Evolutionary conservation across 1,140 invertebrate species (phyloP).

Genomic region (Listronotus oregonensis): DNA sequence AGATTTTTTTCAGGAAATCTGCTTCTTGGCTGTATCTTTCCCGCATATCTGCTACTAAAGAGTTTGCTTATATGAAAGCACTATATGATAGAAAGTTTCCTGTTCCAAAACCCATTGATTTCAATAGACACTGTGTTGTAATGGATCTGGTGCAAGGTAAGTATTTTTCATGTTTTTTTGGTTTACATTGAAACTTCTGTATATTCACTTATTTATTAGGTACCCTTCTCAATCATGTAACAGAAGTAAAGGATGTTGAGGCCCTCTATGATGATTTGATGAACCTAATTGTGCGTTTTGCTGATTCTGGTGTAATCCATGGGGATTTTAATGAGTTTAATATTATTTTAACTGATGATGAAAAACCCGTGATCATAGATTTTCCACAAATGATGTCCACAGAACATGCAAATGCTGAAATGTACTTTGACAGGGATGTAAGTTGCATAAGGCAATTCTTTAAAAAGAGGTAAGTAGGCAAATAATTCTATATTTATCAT

Average conservation of each 20-base stretch:
- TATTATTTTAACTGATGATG: conserved; percentile 84
- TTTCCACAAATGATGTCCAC: conserved; percentile 99
- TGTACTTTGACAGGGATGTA: conserved; percentile 94
- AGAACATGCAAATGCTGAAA: conserved; percentile 88
- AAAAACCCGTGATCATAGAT: conserved; percentile 90
- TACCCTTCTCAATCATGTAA: conserved; percentile 70
- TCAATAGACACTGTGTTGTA: conserved; percentile 94
- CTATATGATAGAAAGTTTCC: conserved; percentile 89
- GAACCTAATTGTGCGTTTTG: conserved; percentile 90
- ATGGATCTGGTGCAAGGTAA: conserved; percentile 89
- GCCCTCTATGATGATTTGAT: conserved; percentile 93
- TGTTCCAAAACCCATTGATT: conserved; percentile 93
- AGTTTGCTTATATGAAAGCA: conserved; percentile 98
- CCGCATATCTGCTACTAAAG: conserved; percentile 93
- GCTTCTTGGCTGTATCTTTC: conserved; percentile 98
- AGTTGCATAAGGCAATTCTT: conserved; percentile 93
- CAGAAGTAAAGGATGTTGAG: conserved; percentile 77
- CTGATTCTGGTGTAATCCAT: conserved; percentile 95
- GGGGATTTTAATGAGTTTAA: conserved; percentile 99
- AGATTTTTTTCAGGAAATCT: conserved; percentile 64
- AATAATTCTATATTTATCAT: neutral
- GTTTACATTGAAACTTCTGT: neutral
- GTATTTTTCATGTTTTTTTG: conserved; percentile 56
- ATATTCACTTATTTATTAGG: conserved; percentile 3
- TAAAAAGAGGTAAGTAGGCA: conserved; percentile 64